Evolutionary conservation across 2,888 invertebrate genomes (phyloP), one percentile per base, ranked within the genome.

Genomic region (Tupiocoris notatus): DNA sequence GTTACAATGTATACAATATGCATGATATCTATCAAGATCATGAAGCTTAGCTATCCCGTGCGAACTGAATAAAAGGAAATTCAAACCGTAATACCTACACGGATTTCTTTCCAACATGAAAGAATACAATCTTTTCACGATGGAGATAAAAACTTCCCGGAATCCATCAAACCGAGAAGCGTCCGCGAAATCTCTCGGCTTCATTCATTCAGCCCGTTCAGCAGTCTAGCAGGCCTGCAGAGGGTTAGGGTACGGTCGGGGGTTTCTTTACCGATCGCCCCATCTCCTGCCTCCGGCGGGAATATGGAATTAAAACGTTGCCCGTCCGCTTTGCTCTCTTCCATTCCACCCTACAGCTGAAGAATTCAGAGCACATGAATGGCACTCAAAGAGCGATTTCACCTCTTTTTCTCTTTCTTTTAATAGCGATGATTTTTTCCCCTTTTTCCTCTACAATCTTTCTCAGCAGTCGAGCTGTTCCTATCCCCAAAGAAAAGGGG

Each of bases 391-490:
- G 70, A 3, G 21, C 25, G 39, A 39, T 39, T 39, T 39, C 39
- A 39, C 39, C 39, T 39, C 59, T 24, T 58, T 20, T 57, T 58
- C 9, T 17, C 59, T 59, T 70, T 18, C n/a, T 70, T 70, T 70
- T 70, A 70, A 70, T 70, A 70, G 70, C 70, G 59, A 70, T 70
- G 58, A 39, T 65, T 65, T 39, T 65, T 65, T 20, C 65, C 39
- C 39, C 12, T 12, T 12, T 39, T 12, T 39, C 12, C 12, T 12
- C 39, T 3, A 12, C 39, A 39, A n/a, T 39, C 12, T 39, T 39
- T 12, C 39, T 39, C 39, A 39, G 39, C 39, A 3, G 12, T 39
- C 39, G 39, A 12, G 39, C 63, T 63, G 7, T 67, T 57, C 21
- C 23, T 20, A 70, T 58, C 22, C 56, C 21, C 21, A 57, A 68